phyloP scores from a whole-genome alignment of 2,888 invertebrate species.

The Eilema depressum region DNA sequence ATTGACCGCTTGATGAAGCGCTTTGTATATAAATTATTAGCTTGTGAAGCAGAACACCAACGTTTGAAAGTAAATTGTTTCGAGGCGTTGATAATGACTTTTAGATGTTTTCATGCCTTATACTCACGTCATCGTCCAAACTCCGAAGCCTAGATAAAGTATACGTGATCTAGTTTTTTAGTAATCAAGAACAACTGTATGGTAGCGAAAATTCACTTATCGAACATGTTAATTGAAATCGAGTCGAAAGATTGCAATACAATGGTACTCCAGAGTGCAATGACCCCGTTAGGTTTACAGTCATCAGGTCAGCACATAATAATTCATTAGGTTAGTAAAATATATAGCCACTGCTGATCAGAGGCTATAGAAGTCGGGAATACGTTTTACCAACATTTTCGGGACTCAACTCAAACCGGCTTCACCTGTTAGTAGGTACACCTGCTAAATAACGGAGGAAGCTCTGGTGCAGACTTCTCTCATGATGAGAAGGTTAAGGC shows the following conservation, averaged over 20 bases:
- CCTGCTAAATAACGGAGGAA: too few species aligned
- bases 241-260: slow-evolving; percentile 35
- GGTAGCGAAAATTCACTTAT: slow-evolving; percentile 43
- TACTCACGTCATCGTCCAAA: slow-evolving; percentile 12
- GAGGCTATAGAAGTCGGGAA: too few species aligned
- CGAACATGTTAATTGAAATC: slow-evolving; percentile 46
- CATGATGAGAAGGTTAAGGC: too few species aligned
- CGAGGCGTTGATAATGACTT: slow-evolving; percentile 7
- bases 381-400: too few species aligned
- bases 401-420: too few species aligned
- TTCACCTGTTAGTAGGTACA: too few species aligned
- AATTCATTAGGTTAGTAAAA: slow-evolving; percentile 45
- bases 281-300: slow-evolving; percentile 43
- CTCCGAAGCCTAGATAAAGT: slow-evolving; percentile 10
- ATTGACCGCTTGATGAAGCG: slow-evolving; percentile 1
- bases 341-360: too few species aligned
- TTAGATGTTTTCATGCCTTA: background rate
- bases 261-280: slow-evolving; percentile 48
- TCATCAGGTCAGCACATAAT: slow-evolving; percentile 46
- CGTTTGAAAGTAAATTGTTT: slow-evolving; percentile 1
- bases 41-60: background rate
- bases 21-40: background rate
- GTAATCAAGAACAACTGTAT: slow-evolving; percentile 25
- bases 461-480: too few species aligned
- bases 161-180: slow-evolving; percentile 24